Evolutionary conservation across 2,113 vertebrate species (phyloP).

Genomic region (Onychostoma macrolepis): DNA sequence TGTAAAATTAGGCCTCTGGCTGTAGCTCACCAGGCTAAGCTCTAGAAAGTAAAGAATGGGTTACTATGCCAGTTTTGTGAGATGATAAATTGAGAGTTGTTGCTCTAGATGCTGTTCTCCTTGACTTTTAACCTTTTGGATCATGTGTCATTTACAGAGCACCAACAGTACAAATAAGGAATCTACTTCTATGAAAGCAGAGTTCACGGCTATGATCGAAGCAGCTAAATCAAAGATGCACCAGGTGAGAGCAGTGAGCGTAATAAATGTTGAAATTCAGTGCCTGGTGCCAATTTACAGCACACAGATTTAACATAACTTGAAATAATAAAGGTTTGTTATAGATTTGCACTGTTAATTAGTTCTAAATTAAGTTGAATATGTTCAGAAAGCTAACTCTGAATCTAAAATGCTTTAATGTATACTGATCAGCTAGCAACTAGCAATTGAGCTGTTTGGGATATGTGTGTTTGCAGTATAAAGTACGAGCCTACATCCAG

Average conservation of each 20-base stretch:
- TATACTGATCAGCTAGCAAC: neutral
- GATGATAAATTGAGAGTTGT: neutral
- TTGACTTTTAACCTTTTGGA: neutral
- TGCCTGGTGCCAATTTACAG: neutral
- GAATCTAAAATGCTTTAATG: neutral
- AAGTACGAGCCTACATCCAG: conserved; percentile 96
- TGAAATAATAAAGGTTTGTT: neutral
- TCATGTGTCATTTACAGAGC: conserved; percentile 70
- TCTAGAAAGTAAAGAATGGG: neutral
- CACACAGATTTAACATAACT: neutral
- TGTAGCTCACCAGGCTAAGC: neutral
- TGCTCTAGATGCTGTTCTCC: neutral
- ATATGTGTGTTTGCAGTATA: conserved; percentile 81
- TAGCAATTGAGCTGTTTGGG: neutral
- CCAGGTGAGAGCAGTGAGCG: conserved; percentile 77
- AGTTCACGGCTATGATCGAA: conserved; percentile 87
- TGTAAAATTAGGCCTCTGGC: neutral
- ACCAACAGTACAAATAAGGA: conserved; percentile 85
- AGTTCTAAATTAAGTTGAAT: neutral
- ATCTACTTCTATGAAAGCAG: conserved; percentile 81
- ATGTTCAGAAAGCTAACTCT: neutral
- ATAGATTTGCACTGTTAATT: neutral
- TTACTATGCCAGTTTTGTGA: neutral
- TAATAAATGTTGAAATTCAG: neutral
- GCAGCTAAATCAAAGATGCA: conserved; percentile 95